Base-by-base conservation (phyloP, 2,113 vertebrate species). In the Oreochromis tanganicae region DNA sequence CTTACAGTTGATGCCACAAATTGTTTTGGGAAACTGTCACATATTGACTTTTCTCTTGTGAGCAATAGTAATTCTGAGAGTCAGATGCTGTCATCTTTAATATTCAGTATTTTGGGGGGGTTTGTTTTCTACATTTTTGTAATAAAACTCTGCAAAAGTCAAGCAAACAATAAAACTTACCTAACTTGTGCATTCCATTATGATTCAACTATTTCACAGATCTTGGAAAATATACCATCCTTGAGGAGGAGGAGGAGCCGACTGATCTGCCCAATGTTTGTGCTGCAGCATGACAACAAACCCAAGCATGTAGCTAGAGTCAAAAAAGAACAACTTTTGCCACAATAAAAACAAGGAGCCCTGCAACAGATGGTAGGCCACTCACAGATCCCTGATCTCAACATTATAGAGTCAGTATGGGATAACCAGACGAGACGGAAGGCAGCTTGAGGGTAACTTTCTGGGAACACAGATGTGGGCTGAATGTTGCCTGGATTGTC, bases 101-200 rank as follows among this genome's bases (percentile, higher is more conserved):
- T 50, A 50, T 29, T 29, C 24, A 75, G 24, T 17, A 48, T 38
- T 34, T 34, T 56, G 36, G 27, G 36, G 27, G 0, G 0, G 0
- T 2, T 46, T 16, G 7, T 16, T 71, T 46, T 16, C 19, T 71
- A 66, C 10, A 5, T 2, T 36, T 36, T 36, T 36, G 17, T 36
- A 19, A 32, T 16, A 34, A 52, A 9, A 19, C 50, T 50, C 48
- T 52, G 50, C 50, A 52, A n/a, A 52, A 52, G 3, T n/a, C 17
- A 5, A 52, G 5, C 43, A 46, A 46, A 48, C 46, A n/a, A n/a
- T 5, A 52, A 48, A 48, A 52, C 2, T 3, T n/a, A 52, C 8
- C 16, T 9, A 8, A 52, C 16, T 52, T 52, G 48, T 19, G 7
- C 16, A 52, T 54, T 54, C 3, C 13, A 17, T 16, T 17, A 54